phyloP scores from a whole-genome alignment of 2,888 invertebrate species.

The Heteropelma amictum region DNA sequence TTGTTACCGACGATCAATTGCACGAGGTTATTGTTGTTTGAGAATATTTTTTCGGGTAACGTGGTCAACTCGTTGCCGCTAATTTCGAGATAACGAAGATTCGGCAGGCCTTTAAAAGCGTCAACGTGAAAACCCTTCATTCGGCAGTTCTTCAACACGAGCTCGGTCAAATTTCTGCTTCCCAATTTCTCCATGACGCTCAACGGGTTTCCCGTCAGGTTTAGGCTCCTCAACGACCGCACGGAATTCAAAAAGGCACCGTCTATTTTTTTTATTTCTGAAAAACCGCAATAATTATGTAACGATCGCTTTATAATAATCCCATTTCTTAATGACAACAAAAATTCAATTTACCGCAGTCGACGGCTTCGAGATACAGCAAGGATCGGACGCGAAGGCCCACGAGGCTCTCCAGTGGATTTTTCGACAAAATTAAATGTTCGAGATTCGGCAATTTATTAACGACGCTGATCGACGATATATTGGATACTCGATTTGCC shows the following conservation, averaged over 20 bases:
- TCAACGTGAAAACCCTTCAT: constrained; percentile 42
- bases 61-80: constrained; percentile 82
- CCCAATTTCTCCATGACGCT: constrained; percentile 31
- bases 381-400: constrained; percentile 20
- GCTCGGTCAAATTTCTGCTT: constrained; percentile 44
- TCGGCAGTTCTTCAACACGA: constrained; percentile 52
- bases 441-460: constrained; percentile 23
- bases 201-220: constrained; percentile 81
- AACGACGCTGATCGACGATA: constrained; percentile 64
- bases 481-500: constrained; percentile 81
- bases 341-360: constrained; percentile 37
- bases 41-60: constrained; percentile 80
- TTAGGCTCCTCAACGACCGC: constrained; percentile 82
- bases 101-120: constrained; percentile 40
- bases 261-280: constrained; percentile 80
- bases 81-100: constrained; percentile 78
- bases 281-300: background rate
- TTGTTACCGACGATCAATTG: constrained; percentile 36
- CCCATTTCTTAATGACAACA: no score
- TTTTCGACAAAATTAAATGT: constrained; percentile 23
- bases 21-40: constrained; percentile 78
- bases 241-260: constrained; percentile 82
- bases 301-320: no score
- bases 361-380: constrained; percentile 10
- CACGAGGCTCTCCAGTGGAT: constrained; percentile 34